Percentiles rank a stretch among this genome's conserved stretches.
phyloP scores from a whole-genome alignment of 1,140 invertebrate genomes.

The Heliothis virescens region DNA sequence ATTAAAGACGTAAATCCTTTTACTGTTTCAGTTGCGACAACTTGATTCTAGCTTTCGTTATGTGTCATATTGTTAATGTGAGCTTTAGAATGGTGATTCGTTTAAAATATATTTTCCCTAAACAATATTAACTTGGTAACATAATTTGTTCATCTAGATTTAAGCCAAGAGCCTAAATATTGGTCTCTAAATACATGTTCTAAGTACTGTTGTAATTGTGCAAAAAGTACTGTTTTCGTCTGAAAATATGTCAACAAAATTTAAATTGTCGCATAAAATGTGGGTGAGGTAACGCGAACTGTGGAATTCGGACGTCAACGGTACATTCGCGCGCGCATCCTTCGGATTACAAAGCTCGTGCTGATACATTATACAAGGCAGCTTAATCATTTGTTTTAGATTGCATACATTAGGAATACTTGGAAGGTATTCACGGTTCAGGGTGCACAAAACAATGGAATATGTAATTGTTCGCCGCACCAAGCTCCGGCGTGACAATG shows the following conservation, averaged over 20 bases:
- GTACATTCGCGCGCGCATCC: conserved; percentile 61
- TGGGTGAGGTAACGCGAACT: conserved; percentile 75
- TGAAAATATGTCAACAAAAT: conserved; percentile 29
- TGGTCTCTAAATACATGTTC: conserved; percentile 4
- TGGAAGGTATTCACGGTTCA: conserved; percentile 23
- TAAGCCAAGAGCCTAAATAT: conserved; percentile 6
- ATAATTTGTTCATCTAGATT: conserved; percentile 1
- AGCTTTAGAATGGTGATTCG: background rate
- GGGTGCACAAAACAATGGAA: conserved; percentile 1
- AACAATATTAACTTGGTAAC: background rate
- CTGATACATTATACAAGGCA: conserved; percentile 43
- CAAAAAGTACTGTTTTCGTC: conserved; percentile 35
- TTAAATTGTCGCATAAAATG: conserved; percentile 62
- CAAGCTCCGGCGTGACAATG: background rate
- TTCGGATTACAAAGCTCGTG: conserved; percentile 35
- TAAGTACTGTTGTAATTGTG: conserved; percentile 24
- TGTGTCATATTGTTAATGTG: too few species aligned
- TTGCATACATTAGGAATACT: conserved; percentile 25
- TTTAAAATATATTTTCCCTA: background rate
- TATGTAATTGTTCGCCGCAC: background rate
- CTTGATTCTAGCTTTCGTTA: too few species aligned
- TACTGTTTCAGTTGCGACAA: background rate
- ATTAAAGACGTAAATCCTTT: conserved; percentile 20
- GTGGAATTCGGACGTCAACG: conserved; percentile 76
- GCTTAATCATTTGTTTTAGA: conserved; percentile 21